phyloP scores from a whole-genome alignment of 2,797 vertebrate genomes.

The Atherinosoma microstoma region DNA sequence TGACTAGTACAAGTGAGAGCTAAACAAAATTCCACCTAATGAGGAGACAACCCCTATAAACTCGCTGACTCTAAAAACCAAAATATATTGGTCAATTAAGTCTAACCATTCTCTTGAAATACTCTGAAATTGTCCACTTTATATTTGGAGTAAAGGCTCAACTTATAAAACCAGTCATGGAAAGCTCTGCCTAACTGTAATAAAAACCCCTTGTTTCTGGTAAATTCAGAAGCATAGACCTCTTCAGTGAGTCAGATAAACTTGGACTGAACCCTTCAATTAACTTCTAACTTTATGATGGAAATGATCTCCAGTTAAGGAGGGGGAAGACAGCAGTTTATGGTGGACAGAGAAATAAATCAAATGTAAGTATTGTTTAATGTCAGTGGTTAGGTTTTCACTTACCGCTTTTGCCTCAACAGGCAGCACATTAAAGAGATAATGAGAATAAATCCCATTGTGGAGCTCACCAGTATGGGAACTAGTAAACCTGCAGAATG shows the following conservation, averaged over 20 bases:
- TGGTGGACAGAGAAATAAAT: neutral
- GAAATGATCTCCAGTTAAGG: neutral
- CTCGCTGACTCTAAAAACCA: conserved; percentile 3
- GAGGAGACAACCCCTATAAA: conserved; percentile 37
- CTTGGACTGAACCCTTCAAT: conserved; percentile 8
- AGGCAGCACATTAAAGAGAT: conserved; percentile 81
- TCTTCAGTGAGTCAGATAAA: neutral
- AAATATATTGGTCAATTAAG: conserved; percentile 33
- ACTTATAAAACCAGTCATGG: conserved; percentile 12
- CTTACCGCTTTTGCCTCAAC: conserved; percentile 87
- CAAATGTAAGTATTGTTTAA: neutral
- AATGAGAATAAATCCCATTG: conserved; percentile 81
- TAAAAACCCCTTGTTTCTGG: neutral
- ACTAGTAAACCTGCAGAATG: conserved; percentile 84
- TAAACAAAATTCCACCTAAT: conserved; percentile 24
- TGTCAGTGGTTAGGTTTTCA: neutral
- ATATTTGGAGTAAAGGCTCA: neutral
- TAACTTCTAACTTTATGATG: neutral
- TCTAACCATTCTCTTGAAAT: conserved; percentile 30
- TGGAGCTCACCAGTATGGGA: conserved; percentile 77
- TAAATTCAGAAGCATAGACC: neutral
- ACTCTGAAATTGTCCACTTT: conserved; percentile 15
- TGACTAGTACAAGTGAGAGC: conserved; percentile 22
- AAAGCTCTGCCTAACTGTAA: neutral
- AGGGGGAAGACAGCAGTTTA: neutral